These are phyloP conservation scores for Austrolebias charrua DNA, from an alignment of 2,797 vertebrate genomes.

Conservation along the genomic window DNA sequence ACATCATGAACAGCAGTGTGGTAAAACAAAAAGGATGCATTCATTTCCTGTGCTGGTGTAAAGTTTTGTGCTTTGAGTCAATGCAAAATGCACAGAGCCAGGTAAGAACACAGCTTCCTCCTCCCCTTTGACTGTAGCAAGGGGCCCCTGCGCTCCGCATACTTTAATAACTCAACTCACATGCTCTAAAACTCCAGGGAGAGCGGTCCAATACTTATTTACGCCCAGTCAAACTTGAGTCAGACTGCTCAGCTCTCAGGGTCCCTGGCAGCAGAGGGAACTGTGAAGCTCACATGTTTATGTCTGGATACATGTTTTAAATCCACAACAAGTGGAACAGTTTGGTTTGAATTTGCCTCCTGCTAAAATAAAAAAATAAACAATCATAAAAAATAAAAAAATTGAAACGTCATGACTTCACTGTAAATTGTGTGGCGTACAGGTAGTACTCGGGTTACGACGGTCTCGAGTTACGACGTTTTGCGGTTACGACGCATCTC, in stretches of 20 bases:
- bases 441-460: no score
- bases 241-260: constrained; percentile 38
- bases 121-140: constrained; percentile 41
- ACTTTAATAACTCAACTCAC: constrained; percentile 78
- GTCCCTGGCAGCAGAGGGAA: constrained; percentile 3
- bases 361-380: not conserved
- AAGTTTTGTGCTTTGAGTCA: no score
- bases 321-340: not conserved
- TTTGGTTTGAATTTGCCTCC: not conserved
- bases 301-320: not conserved
- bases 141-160: constrained; percentile 70
- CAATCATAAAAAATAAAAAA: no score
- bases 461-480: no score
- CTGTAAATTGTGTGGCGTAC: constrained; percentile 10
- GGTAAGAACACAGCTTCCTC: constrained; percentile 45
- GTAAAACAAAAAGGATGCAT: not conserved
- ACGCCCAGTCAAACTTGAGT: constrained; percentile 62
- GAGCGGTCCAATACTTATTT: constrained; percentile 67
- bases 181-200: constrained; percentile 65
- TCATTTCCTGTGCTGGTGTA: not conserved
- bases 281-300: not conserved
- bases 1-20: not conserved
- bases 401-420: not conserved
- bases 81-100: constrained; percentile 35
- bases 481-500: no score